These are phyloP conservation scores for Morone chrysops DNA, from an alignment of 2,113 vertebrate genomes.

Conservation along the genomic window DNA sequence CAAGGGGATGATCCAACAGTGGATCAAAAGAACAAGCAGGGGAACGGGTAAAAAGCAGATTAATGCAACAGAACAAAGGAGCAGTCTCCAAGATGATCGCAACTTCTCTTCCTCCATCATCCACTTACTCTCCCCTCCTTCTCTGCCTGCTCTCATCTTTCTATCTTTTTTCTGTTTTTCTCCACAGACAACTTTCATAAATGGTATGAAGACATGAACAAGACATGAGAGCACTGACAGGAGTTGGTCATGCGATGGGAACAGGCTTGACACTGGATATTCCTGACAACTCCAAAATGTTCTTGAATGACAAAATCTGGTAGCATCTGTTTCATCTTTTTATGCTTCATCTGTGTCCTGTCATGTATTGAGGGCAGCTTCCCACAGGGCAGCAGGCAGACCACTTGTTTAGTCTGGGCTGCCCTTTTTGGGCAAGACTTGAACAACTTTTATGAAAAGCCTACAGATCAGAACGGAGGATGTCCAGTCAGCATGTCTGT, in stretches of 20 bases:
- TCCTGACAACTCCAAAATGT: slow-evolving; percentile 13
- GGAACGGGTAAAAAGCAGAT: slow-evolving; percentile 76
- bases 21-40: slow-evolving; percentile 81
- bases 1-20: slow-evolving; percentile 82
- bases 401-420: slow-evolving; percentile 76
- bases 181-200: slow-evolving; percentile 48
- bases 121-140: slow-evolving; percentile 26
- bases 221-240: neutral
- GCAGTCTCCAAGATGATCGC: slow-evolving; percentile 69
- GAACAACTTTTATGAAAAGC: slow-evolving; percentile 50
- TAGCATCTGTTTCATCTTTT: slow-evolving; percentile 50
- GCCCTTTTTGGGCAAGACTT: slow-evolving; percentile 25
- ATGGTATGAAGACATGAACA: slow-evolving; percentile 22
- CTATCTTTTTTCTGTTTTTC: slow-evolving; percentile 35
- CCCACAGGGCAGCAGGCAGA: slow-evolving; percentile 46
- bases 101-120: slow-evolving; percentile 54
- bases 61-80: slow-evolving; percentile 80
- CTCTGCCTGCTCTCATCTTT: slow-evolving; percentile 29
- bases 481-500: slow-evolving; percentile 46
- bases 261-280: neutral
- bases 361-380: slow-evolving; percentile 38
- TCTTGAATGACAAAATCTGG: slow-evolving; percentile 26
- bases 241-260: neutral
- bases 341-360: slow-evolving; percentile 40
- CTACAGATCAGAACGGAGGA: slow-evolving; percentile 42